These are phyloP conservation scores for Chelon labrosus DNA, from an alignment of 2,797 vertebrate species.

Conservation along the genomic window DNA sequence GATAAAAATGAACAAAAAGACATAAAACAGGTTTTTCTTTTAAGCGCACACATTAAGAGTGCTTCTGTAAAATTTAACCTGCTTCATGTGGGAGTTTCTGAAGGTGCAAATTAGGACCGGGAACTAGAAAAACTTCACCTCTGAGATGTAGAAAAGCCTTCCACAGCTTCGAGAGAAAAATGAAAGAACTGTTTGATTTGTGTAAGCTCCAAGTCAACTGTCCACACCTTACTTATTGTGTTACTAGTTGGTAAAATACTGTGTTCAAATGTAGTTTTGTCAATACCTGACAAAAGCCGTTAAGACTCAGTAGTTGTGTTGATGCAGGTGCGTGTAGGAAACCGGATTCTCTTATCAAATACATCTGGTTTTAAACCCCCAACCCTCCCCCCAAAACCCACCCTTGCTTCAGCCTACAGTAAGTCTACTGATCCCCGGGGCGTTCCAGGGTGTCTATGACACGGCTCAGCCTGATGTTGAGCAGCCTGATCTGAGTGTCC, in stretches of 20 bases:
- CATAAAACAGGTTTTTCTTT: conserved; percentile 37
- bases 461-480: conserved; percentile 94
- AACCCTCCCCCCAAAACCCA: not conserved
- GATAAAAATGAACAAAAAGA: conserved; percentile 29
- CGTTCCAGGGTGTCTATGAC: conserved; percentile 94
- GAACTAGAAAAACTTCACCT: conserved; percentile 42
- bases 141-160: conserved; percentile 40
- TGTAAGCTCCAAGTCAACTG: conserved; percentile 27
- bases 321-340: conserved; percentile 48
- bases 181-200: conserved; percentile 38
- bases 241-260: conserved; percentile 60
- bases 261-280: conserved; percentile 44
- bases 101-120: conserved; percentile 42
- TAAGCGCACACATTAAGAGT: conserved; percentile 27
- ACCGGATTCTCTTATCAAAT: conserved; percentile 43
- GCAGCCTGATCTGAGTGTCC: conserved; percentile 94
- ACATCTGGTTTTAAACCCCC: conserved; percentile 23
- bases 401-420: conserved; percentile 14
- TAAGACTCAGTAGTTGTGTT: conserved; percentile 60
- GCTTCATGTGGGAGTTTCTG: conserved; percentile 15
- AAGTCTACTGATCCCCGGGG: conserved; percentile 85
- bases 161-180: conserved; percentile 29
- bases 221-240: conserved; percentile 34
- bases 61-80: conserved; percentile 41
- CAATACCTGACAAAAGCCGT: conserved; percentile 45